phyloP scores from a whole-genome alignment of 2,113 vertebrate species.

The Microcebus murinus region DNA sequence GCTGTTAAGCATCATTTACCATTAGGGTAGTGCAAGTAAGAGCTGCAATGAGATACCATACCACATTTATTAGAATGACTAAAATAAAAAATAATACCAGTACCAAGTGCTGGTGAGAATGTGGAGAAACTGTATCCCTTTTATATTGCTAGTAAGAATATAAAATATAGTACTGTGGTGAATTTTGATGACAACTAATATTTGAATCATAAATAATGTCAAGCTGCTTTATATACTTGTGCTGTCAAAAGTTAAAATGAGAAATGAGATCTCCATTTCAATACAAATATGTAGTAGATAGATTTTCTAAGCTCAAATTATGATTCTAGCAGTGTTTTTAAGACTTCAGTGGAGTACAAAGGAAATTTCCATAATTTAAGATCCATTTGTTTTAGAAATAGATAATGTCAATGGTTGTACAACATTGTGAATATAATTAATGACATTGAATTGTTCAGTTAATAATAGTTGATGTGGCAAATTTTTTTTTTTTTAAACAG shows the following conservation, averaged over 20 bases:
- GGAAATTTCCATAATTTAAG: background rate
- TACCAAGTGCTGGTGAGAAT: background rate
- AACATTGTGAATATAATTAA: background rate
- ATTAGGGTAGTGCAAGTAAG: background rate
- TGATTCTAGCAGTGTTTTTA: background rate
- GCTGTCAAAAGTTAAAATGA: background rate
- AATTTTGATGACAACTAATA: background rate
- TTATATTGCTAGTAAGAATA: background rate
- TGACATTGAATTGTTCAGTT: background rate
- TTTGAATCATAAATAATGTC: background rate
- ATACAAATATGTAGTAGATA: background rate
- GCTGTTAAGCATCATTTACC: background rate
- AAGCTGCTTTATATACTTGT: background rate
- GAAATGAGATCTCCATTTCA: background rate
- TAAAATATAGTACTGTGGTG: background rate
- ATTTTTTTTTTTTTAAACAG: no score
- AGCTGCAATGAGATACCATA: background rate
- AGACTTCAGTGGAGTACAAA: background rate
- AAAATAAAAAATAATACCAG: background rate
- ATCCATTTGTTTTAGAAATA: constrained; percentile 8
- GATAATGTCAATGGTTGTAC: background rate
- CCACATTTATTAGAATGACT: background rate
- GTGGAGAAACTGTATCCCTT: background rate
- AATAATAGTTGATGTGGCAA: background rate
- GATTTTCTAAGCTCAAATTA: background rate